These are phyloP conservation scores for Sphaeridia pumilis DNA, from an alignment of 2,888 invertebrate genomes.

Conservation along the genomic window DNA sequence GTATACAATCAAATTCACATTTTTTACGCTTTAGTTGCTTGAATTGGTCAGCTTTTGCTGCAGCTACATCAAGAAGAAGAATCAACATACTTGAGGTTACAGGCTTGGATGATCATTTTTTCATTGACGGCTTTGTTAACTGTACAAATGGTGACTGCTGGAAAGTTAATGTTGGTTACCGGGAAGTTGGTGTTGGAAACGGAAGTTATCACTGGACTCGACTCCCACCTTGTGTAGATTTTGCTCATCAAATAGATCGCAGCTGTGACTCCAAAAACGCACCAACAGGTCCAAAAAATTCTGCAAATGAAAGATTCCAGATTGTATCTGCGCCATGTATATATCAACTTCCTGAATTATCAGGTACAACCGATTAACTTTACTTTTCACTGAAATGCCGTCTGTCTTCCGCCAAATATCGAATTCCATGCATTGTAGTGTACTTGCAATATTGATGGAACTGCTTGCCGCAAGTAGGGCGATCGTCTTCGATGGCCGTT, in stretches of 20 bases:
- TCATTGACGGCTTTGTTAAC: constrained; percentile 29
- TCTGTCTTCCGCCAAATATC: constrained; percentile 27
- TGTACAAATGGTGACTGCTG: constrained; percentile 25
- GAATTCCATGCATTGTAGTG: constrained; percentile 30
- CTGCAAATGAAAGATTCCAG: constrained; percentile 10
- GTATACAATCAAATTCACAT: not conserved
- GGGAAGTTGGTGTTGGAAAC: constrained; percentile 32
- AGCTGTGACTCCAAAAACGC: constrained; percentile 24
- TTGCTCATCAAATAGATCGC: constrained; percentile 30
- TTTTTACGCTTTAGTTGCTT: not conserved
- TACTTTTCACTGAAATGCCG: constrained; percentile 25
- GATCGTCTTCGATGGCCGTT: not conserved
- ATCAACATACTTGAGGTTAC: constrained; percentile 6
- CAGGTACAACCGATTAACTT: not conserved
- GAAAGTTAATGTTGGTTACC: constrained; percentile 30
- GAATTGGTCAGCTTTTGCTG: not conserved
- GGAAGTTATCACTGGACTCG: constrained; percentile 31
- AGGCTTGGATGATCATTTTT: constrained; percentile 17
- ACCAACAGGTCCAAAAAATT: constrained; percentile 29
- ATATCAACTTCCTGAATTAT: not conserved
- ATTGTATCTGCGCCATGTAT: not conserved
- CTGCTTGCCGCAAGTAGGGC: constrained; percentile 19
- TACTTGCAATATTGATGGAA: constrained; percentile 25
- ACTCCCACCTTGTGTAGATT: constrained; percentile 32
- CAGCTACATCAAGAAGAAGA: too few species aligned